A percentile compares a stretch with the other conserved stretches of the same genome.
Conservation (phyloP, 2,797 vertebrate species). For the Sardinella longiceps region DNA sequence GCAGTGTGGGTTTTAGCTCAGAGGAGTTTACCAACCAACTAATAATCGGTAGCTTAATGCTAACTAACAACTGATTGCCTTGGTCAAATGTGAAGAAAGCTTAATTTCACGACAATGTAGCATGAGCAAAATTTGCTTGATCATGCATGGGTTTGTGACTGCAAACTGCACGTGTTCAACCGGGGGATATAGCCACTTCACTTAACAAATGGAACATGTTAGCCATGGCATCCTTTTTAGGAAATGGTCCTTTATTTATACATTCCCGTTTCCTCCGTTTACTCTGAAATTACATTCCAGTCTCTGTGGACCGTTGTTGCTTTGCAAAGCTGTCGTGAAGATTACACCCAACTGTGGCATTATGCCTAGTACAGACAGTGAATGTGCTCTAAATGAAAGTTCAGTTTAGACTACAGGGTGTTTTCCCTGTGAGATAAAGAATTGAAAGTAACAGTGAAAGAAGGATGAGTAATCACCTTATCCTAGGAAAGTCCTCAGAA, state of each 20-base stretch:
- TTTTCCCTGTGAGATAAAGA: neutral
- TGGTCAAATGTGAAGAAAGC: too few relatives aligned
- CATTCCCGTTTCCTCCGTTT: neutral
- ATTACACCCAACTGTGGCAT: neutral
- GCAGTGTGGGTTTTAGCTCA: neutral
- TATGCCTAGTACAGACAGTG: neutral
- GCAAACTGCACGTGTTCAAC: neutral
- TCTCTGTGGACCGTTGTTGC: neutral
- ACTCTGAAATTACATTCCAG: slow-evolving; percentile 11
- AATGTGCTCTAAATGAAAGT: neutral
- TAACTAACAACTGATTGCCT: too few relatives aligned
- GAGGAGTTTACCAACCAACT: neutral
- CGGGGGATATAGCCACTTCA: neutral
- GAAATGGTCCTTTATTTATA: neutral
- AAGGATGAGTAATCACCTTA: neutral
- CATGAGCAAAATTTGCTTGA: neutral
- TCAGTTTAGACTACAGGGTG: too few relatives aligned
- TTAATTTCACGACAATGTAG: neutral
- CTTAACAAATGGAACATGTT: neutral
- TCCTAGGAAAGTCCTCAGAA: too few relatives aligned
- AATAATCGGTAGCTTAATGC: too few relatives aligned
- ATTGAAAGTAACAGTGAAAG: neutral
- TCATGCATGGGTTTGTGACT: neutral
- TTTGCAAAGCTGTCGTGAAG: neutral
- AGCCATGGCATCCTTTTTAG: neutral